Evolutionary conservation across 2,797 vertebrate species (phyloP).

Genomic region (Masticophis lateralis): DNA sequence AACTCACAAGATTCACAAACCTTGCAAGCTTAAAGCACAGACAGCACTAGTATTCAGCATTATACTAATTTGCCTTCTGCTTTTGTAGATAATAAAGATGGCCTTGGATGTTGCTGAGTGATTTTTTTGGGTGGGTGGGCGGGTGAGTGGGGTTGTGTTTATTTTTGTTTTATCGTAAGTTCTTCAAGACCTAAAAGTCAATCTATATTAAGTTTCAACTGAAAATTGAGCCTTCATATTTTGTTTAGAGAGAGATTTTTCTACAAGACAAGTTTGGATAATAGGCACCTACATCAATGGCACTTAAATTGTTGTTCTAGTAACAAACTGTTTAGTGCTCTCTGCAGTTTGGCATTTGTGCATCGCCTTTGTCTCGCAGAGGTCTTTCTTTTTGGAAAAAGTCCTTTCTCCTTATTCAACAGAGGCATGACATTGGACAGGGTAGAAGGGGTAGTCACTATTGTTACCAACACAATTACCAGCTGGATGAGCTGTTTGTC

Average conservation of each 20-base stretch:
- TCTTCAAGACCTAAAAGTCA: not conserved
- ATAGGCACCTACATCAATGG: not conserved
- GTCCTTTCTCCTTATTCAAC: not conserved
- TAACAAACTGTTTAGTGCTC: not conserved
- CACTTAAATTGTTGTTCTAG: not conserved
- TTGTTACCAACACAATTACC: not conserved
- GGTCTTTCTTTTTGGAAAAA: not conserved
- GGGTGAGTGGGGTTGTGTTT: not conserved
- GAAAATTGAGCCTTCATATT: not conserved
- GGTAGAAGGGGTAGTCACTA: not conserved
- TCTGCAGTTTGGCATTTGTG: not conserved
- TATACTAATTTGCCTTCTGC: not conserved
- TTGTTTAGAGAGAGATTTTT: not conserved
- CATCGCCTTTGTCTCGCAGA: no score
- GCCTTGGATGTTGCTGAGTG: not conserved
- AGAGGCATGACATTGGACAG: not conserved
- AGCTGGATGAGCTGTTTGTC: slow-evolving; percentile 18
- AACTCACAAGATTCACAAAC: not conserved
- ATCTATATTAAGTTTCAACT: not conserved
- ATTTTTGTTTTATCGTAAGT: not conserved
- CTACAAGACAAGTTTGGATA: not conserved
- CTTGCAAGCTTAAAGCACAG: not conserved
- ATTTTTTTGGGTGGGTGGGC: no score
- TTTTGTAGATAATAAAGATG: not conserved
- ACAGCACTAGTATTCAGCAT: not conserved